These are phyloP conservation scores for Argyra leucocephala DNA, from an alignment of 2,888 invertebrate genomes.

Conservation along the genomic window DNA sequence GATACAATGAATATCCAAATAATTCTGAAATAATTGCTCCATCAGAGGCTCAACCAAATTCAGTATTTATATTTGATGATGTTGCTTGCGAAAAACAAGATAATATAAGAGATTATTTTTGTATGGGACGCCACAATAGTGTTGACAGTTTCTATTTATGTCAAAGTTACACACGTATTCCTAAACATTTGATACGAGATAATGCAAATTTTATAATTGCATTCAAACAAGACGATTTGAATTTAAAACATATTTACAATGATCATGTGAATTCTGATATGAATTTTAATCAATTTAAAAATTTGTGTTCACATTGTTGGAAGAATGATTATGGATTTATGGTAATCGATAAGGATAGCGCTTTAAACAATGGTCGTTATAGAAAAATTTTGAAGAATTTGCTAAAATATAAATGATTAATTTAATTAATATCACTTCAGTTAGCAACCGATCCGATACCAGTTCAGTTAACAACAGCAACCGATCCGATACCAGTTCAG, in stretches of 20 bases:
- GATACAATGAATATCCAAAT: too few species aligned
- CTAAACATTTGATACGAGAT: too few species aligned
- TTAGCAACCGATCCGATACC: neutral
- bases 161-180: too few species aligned
- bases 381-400: constrained; percentile 31
- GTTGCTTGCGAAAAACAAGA: too few species aligned
- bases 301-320: constrained; percentile 32
- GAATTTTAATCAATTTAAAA: constrained; percentile 27
- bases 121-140: too few species aligned
- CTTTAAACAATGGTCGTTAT: constrained; percentile 29
- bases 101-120: too few species aligned
- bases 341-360: constrained; percentile 29
- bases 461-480: neutral
- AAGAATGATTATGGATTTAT: constrained; percentile 30
- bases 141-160: too few species aligned
- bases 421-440: neutral
- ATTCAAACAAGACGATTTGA: too few species aligned
- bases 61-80: too few species aligned
- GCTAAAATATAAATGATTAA: constrained; percentile 20
- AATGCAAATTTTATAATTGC: too few species aligned
- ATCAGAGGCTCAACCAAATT: too few species aligned
- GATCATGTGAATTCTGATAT: constrained; percentile 24
- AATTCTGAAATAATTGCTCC: too few species aligned
- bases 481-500: neutral
- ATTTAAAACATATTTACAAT: constrained; percentile 28